Evolutionary conservation across 2,888 invertebrate genomes (phyloP).

Genomic region (Cantharis lateralis): DNA sequence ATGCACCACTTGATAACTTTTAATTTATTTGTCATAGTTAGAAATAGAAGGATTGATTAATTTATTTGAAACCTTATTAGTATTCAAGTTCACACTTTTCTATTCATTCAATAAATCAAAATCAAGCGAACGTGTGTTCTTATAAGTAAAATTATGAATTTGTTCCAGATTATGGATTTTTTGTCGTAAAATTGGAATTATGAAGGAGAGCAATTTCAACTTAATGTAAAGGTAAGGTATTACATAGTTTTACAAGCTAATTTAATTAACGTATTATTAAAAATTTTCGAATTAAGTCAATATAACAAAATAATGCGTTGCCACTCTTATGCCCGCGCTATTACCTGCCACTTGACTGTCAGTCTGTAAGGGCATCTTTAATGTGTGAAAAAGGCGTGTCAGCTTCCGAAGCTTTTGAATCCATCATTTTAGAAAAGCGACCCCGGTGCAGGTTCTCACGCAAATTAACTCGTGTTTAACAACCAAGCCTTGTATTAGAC

Average conservation of each 20-base stretch:
- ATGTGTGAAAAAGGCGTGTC: conserved; percentile 48
- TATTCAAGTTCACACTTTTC: neutral
- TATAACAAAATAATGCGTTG: neutral
- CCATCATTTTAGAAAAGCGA: conserved; percentile 39
- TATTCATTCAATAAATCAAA: neutral
- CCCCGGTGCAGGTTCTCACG: conserved; percentile 42
- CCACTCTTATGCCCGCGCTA: conserved; percentile 9
- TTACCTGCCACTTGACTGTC: conserved; percentile 15
- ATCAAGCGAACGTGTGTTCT: neutral
- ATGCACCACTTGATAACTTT: neutral
- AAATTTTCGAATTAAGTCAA: neutral
- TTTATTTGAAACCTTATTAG: neutral
- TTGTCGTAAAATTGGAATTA: neutral
- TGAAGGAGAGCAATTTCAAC: neutral
- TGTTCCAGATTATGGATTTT: neutral
- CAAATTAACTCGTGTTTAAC: conserved; percentile 48
- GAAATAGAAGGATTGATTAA: neutral
- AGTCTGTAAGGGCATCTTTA: conserved; percentile 20
- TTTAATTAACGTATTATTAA: neutral
- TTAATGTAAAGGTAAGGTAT: neutral
- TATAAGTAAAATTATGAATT: neutral
- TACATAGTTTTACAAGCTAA: neutral
- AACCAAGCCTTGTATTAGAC: conserved; percentile 44
- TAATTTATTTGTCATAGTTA: neutral
- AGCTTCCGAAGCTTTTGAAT: conserved; percentile 35